Evolutionary conservation across 2,888 invertebrate genomes (phyloP).

Genomic region (Myathropa florea): DNA sequence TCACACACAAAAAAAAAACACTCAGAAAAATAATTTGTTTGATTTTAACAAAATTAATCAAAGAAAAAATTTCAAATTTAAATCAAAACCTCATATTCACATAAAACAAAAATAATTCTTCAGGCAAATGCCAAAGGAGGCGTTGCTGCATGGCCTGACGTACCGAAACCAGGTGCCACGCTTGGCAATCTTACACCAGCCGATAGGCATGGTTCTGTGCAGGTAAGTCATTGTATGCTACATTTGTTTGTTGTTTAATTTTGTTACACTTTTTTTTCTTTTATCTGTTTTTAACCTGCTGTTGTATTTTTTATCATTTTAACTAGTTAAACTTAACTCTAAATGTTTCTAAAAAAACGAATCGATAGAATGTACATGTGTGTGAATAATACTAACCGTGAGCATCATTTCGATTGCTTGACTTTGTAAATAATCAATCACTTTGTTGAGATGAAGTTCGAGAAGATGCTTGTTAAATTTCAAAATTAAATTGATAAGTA

Average conservation of each 20-base stretch:
- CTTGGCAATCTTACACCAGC: constrained; percentile 95
- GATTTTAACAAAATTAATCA: constrained; percentile 35
- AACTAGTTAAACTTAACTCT: not conserved
- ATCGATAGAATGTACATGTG: constrained; percentile 33
- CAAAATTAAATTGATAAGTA: not conserved
- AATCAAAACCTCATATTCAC: constrained; percentile 25
- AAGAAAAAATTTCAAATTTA: constrained; percentile 50
- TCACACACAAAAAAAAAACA: constrained; percentile 15
- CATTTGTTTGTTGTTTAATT: constrained; percentile 50
- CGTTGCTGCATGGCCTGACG: constrained; percentile 91
- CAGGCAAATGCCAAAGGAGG: constrained; percentile 85
- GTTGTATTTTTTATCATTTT: not conserved
- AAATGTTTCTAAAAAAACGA: not conserved
- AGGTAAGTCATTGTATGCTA: constrained; percentile 84
- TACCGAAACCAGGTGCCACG: constrained; percentile 89
- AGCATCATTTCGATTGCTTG: constrained; percentile 18
- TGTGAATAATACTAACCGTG: constrained; percentile 49
- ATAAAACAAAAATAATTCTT: constrained; percentile 59
- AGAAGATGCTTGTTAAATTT: constrained; percentile 16
- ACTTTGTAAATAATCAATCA: constrained; percentile 37
- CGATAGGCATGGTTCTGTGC: constrained; percentile 98
- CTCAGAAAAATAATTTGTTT: constrained; percentile 24
- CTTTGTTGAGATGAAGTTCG: constrained; percentile 13
- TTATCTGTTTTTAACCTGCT: constrained; percentile 23
- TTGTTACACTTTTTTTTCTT: constrained; percentile 71